These are phyloP conservation scores for Brachyalestes nurse DNA, from an alignment of 2,797 vertebrate species.

Conservation along the genomic window DNA sequence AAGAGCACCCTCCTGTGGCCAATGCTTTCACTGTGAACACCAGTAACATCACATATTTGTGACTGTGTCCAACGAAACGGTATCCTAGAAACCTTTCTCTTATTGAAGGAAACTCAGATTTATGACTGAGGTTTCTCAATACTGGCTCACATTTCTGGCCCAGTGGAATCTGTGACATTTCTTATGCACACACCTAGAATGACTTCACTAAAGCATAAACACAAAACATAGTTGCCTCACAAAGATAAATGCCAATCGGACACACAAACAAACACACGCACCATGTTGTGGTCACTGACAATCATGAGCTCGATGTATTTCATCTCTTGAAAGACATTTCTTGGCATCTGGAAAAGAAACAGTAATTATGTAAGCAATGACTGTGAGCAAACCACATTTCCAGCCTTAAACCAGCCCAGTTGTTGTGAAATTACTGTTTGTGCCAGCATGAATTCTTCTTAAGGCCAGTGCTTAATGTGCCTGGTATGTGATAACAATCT, in stretches of 20 bases:
- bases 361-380: constrained; percentile 1
- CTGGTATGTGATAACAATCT: not conserved
- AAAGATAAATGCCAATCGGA: not conserved
- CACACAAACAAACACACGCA: constrained; percentile 66
- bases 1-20: constrained; percentile 33
- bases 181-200: not conserved
- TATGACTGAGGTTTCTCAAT: not conserved
- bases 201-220: not conserved
- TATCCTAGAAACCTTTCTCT: not conserved
- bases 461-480: too few species aligned
- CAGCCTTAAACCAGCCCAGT: not conserved
- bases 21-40: not conserved
- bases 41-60: not conserved
- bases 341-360: constrained; percentile 81
- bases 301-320: constrained; percentile 98
- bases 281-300: constrained; percentile 96
- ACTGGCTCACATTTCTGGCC: not conserved
- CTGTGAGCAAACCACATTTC: not conserved
- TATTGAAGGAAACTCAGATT: not conserved
- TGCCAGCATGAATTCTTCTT: not conserved
- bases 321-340: constrained; percentile 94
- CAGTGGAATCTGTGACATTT: constrained; percentile 6
- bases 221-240: not conserved
- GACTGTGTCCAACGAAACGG: not conserved
- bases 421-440: not conserved